phyloP scores from a whole-genome alignment of 2,888 invertebrate genomes.

The Cheilosia urbana region DNA sequence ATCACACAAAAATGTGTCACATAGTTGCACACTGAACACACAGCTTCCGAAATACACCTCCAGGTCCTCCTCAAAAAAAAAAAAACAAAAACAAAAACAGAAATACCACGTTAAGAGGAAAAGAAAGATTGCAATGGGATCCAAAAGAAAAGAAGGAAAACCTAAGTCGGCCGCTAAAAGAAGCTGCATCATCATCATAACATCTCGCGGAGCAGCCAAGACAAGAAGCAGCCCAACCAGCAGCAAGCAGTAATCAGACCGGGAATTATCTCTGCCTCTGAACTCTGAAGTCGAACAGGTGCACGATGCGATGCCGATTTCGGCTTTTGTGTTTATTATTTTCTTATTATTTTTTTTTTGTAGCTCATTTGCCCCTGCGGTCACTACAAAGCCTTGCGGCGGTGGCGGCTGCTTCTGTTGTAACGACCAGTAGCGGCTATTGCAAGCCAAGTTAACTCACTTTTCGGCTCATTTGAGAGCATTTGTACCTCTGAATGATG shows the following conservation, averaged over 20 bases:
- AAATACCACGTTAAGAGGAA: constrained; percentile 47
- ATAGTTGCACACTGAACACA: constrained; percentile 62
- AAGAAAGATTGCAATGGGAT: constrained; percentile 66
- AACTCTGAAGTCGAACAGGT: constrained; percentile 68
- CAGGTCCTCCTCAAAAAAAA: constrained; percentile 3
- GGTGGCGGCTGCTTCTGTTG: constrained; percentile 55
- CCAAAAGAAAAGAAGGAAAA: constrained; percentile 36
- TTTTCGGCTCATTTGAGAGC: constrained; percentile 77
- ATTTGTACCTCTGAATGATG: constrained; percentile 76
- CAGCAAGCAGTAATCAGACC: constrained; percentile 69
- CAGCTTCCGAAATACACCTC: constrained; percentile 72
- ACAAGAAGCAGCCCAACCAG: constrained; percentile 72
- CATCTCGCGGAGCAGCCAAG: constrained; percentile 66
- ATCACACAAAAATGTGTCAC: constrained; percentile 67
- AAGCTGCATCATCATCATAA: constrained; percentile 66
- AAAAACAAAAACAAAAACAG: constrained; percentile 30
- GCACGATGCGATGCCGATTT: constrained; percentile 74
- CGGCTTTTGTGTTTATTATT: constrained; percentile 60
- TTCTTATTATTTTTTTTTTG: constrained; percentile 55
- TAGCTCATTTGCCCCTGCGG: constrained; percentile 73
- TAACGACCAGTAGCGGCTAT: constrained; percentile 70
- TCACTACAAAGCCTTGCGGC: constrained; percentile 74
- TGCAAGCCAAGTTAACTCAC: constrained; percentile 73
- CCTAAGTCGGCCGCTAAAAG: constrained; percentile 43
- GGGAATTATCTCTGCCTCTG: constrained; percentile 66